Conservation (phyloP, 2,113 vertebrate genomes). For the Anoplopoma fimbria region DNA sequence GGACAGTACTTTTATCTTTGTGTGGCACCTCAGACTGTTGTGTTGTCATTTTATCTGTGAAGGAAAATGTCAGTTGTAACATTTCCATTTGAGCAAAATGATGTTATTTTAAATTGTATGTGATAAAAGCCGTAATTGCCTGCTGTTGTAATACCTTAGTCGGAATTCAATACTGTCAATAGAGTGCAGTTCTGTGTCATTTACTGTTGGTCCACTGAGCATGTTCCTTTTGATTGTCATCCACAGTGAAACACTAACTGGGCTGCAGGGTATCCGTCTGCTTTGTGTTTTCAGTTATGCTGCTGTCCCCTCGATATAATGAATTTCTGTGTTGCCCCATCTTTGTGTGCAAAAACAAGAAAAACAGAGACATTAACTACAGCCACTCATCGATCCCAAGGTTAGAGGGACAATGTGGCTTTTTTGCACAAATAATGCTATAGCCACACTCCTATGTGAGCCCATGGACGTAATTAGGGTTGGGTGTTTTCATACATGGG, state of each 20-base stretch:
- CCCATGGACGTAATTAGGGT: neutral
- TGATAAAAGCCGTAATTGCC: slow-evolving; percentile 70
- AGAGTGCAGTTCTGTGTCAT: slow-evolving; percentile 65
- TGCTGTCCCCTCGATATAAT: slow-evolving; percentile 37
- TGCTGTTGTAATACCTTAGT: slow-evolving; percentile 54
- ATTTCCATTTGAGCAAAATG: slow-evolving; percentile 58
- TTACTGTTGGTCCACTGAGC: slow-evolving; percentile 58
- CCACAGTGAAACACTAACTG: slow-evolving; percentile 57
- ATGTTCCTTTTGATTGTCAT: slow-evolving; percentile 70
- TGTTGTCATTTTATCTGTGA: slow-evolving; percentile 16
- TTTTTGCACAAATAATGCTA: slow-evolving; percentile 20
- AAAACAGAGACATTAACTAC: slow-evolving; percentile 9
- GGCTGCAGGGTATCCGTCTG: slow-evolving; percentile 53
- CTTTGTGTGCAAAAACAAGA: slow-evolving; percentile 7
- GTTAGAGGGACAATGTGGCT: slow-evolving; percentile 41
- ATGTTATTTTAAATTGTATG: slow-evolving; percentile 68
- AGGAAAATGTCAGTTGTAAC: slow-evolving; percentile 59
- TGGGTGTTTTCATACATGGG: slow-evolving; percentile 19
- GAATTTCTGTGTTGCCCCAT: slow-evolving; percentile 30
- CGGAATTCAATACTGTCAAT: slow-evolving; percentile 74
- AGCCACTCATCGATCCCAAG: slow-evolving; percentile 41
- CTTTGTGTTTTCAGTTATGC: slow-evolving; percentile 35
- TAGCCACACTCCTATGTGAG: slow-evolving; percentile 4
- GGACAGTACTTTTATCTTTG: neutral
- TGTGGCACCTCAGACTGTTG: neutral